These are phyloP conservation scores for Druon quercuslanigerum DNA, from an alignment of 1,140 invertebrate species.

Conservation along the genomic window DNA sequence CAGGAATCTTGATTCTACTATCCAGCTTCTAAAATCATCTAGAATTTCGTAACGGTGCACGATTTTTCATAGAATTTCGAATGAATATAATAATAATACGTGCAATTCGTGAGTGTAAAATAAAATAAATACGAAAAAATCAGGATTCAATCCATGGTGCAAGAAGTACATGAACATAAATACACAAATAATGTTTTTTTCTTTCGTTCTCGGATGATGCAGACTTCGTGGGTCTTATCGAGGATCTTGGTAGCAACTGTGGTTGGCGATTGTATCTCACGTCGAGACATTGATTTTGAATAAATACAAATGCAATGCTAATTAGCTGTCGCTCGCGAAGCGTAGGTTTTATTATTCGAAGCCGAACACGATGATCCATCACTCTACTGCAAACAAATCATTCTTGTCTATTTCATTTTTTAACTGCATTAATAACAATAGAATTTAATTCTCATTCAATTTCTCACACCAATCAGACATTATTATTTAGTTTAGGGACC, in stretches of 20 bases:
- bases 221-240: conserved; percentile 13
- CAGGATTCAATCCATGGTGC: conserved; percentile 13
- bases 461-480: no score
- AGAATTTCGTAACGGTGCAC: no score
- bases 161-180: background rate
- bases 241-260: conserved; percentile 30
- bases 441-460: no score
- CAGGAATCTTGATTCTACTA: no score
- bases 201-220: conserved; percentile 4
- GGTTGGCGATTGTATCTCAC: conserved; percentile 53
- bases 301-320: conserved; percentile 63
- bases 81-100: no score
- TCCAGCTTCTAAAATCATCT: no score
- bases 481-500: no score
- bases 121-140: no score
- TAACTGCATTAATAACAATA: no score
- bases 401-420: conserved; percentile 11
- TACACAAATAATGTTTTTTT: no score
- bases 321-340: conserved; percentile 52
- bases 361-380: conserved; percentile 40
- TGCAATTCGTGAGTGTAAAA: no score
- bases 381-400: conserved; percentile 5
- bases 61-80: no score
- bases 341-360: conserved; percentile 42
- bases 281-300: conserved; percentile 59